Base-by-base conservation (phyloP, 1,140 invertebrate species). In the Drosophila neocordata region DNA sequence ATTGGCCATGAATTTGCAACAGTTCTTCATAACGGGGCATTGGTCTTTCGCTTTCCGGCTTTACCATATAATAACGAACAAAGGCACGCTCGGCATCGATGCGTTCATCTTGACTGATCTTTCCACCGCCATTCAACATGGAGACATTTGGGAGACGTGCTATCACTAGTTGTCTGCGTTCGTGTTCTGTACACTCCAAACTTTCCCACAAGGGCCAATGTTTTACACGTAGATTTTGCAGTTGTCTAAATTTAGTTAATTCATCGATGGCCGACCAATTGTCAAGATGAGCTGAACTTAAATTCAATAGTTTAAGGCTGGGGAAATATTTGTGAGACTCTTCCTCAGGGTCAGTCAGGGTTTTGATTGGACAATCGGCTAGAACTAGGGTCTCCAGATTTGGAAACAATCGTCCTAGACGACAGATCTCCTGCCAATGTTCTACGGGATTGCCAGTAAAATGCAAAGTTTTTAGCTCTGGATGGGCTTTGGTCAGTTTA, bases 51-150 rank as follows among this genome's bases (percentile, higher is more conserved):
- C 93, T 94, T 93, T 96, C 96, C 22, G 96, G 95, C 83, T 96
- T 96, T 88, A 97, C 95, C 95, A 97, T 96, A 91, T 97, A 98
- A 90, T 97, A 96, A 56, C 97, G 93, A 72, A 99, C 97, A 92
- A 98, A 98, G 75, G 97, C 97, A 65, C 97, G 93, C 90, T 99
- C 97, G n/a, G 97, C 96, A 87, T 97, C 96, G 92, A 98, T 96
- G 64, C 97, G 93, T 90, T 98, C 97, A 78, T 97, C 95, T 0
- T 93, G 93, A 31, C 94, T 94, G 77, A 98, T 97, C 27, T 94
- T 94, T 48, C 97, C 97, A 15, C 97, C 97, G 55, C 96, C 96
- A 92, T 98, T 99, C 9, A 99, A 92, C 53, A 95, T 96, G 70
- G 94, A 93, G 18, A 98, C 95, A 89, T 96, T 96, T 41, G 97